Conservation (phyloP, 2,113 vertebrate genomes). For the Sapajus apella region DNA sequence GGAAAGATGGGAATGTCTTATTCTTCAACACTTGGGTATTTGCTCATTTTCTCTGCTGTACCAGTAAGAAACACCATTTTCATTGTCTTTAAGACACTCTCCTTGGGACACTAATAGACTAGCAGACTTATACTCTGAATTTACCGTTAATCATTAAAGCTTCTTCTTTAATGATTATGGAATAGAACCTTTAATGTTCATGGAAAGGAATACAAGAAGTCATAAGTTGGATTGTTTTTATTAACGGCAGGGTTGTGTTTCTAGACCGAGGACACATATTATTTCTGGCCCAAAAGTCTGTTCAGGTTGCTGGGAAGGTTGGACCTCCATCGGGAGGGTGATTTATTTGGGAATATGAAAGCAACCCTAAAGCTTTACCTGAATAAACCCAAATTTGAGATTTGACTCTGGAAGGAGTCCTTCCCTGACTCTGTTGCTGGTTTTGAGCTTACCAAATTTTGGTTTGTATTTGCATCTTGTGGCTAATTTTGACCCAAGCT, state of each 20-base stretch:
- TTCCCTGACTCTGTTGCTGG: background rate
- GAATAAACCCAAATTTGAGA: conserved; percentile 27
- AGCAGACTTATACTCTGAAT: background rate
- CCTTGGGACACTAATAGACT: background rate
- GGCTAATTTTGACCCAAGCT: conserved; percentile 17
- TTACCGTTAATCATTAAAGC: conserved; percentile 18
- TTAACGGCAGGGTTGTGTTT: background rate
- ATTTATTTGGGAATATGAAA: background rate
- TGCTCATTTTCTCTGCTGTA: conserved; percentile 2
- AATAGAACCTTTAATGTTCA: background rate
- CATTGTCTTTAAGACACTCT: conserved; percentile 3
- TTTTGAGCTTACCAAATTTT: background rate
- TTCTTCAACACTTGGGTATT: background rate
- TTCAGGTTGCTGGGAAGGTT: background rate
- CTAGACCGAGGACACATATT: background rate
- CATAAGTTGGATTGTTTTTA: background rate
- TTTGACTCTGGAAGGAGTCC: background rate
- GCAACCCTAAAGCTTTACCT: background rate
- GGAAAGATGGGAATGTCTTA: conserved; percentile 49
- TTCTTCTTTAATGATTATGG: background rate
- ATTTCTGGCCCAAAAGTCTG: background rate
- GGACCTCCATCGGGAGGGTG: background rate
- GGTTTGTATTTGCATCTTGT: background rate
- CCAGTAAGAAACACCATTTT: background rate
- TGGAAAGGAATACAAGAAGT: background rate